phyloP scores from a whole-genome alignment of 2,797 vertebrate species.

The Oceanodroma leucorhoa region DNA sequence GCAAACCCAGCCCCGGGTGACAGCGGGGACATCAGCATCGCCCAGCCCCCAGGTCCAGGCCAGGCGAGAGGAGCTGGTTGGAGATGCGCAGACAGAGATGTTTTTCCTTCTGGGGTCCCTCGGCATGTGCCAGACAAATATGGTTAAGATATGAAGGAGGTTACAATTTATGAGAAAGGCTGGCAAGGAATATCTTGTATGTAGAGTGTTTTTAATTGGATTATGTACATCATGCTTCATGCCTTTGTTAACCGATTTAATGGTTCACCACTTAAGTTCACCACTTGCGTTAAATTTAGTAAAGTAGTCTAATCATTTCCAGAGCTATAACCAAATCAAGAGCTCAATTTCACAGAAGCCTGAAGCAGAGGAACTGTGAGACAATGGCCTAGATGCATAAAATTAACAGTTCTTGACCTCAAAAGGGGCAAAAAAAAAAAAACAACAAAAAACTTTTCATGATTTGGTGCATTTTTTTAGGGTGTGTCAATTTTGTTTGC shows the following conservation, averaged over 20 bases:
- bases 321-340: constrained; percentile 33
- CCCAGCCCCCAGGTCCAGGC: background rate
- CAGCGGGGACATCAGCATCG: rapidly evolving
- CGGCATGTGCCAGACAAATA: background rate
- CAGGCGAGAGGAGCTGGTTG: background rate
- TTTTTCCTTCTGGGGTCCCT: background rate
- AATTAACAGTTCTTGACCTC: background rate
- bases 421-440: background rate
- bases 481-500: rapidly evolving
- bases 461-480: background rate
- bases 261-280: constrained; percentile 50
- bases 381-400: background rate
- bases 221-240: constrained; percentile 22
- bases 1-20: background rate
- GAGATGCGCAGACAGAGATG: rapidly evolving
- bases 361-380: background rate
- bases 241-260: constrained; percentile 54
- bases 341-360: constrained; percentile 40
- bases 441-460: background rate
- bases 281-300: constrained; percentile 20
- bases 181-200: background rate
- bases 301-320: constrained; percentile 49
- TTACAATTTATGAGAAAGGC: background rate
- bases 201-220: constrained; percentile 36
- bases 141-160: background rate